These are phyloP conservation scores for Theonella swinhoei DNA, from an alignment of 37 sponge, comb jelly and placozoan genomes.

Conservation along the genomic window DNA sequence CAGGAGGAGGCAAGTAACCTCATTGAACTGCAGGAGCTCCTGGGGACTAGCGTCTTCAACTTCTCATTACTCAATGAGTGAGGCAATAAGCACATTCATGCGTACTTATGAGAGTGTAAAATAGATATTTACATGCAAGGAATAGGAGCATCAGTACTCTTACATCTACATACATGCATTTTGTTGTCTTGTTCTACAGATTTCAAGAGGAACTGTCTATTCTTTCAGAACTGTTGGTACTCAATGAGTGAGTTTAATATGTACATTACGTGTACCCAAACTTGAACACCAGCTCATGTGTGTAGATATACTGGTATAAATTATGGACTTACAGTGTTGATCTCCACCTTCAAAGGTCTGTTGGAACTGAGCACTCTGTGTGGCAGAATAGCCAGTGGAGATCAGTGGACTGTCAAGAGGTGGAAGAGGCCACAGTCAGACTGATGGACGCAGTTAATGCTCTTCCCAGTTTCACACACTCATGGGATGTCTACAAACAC, in stretches of 20 bases:
- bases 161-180: not conserved
- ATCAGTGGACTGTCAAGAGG: too few species aligned
- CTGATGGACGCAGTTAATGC: not conserved
- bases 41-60: constrained; percentile 82
- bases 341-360: not conserved
- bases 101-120: not conserved
- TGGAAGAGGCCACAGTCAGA: too few species aligned
- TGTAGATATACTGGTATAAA: not conserved
- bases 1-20: constrained; percentile 65
- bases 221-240: constrained; percentile 42
- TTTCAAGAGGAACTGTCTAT: constrained; percentile 52
- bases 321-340: not conserved
- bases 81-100: not conserved
- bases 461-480: too few species aligned
- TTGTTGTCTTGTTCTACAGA: constrained; percentile 20
- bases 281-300: not conserved
- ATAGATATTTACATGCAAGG: not conserved
- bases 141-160: not conserved
- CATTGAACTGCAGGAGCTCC: constrained; percentile 88
- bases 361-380: too few species aligned
- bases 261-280: not conserved
- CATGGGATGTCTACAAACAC: too few species aligned
- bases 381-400: too few species aligned
- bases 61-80: constrained; percentile 82
- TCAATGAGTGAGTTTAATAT: constrained; percentile 38